A percentile compares a stretch with the other conserved stretches of the same genome.
Evolutionary conservation across 2,113 vertebrate species (phyloP).

Genomic region (Cricetomys ansorgei): DNA sequence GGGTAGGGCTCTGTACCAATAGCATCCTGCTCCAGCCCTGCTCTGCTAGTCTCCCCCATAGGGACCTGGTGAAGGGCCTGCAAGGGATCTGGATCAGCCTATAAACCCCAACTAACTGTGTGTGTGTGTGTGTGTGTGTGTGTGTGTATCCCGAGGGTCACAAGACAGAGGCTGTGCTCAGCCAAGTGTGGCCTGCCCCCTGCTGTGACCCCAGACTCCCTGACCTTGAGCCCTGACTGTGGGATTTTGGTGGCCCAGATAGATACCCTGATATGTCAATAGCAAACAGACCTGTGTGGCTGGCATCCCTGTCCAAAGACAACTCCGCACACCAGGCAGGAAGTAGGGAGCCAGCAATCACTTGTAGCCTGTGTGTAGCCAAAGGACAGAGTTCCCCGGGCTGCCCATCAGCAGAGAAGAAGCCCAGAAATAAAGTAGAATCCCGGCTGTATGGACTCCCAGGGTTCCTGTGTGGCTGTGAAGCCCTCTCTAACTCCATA

Average conservation of each 20-base stretch:
- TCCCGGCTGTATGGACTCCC: not conserved
- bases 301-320: not conserved
- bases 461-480: rapidly evolving
- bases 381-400: not conserved
- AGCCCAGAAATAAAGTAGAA: no score
- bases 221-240: not conserved
- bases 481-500: rapidly evolving
- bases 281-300: not conserved
- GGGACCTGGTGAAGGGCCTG: not conserved
- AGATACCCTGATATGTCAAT: not conserved
- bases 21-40: not conserved
- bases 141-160: not conserved
- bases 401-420: not conserved
- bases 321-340: not conserved
- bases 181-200: not conserved
- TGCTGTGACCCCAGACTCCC: not conserved
- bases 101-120: not conserved
- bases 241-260: not conserved
- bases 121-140: not conserved
- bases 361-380: not conserved
- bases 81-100: not conserved
- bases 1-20: rapidly evolving
- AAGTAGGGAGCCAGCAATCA: not conserved
- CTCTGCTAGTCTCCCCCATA: not conserved
- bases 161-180: not conserved